Evolutionary conservation across 2,888 invertebrate genomes (phyloP), one percentile per base, ranked within the genome.

Genomic region (Tiphia femorata): DNA sequence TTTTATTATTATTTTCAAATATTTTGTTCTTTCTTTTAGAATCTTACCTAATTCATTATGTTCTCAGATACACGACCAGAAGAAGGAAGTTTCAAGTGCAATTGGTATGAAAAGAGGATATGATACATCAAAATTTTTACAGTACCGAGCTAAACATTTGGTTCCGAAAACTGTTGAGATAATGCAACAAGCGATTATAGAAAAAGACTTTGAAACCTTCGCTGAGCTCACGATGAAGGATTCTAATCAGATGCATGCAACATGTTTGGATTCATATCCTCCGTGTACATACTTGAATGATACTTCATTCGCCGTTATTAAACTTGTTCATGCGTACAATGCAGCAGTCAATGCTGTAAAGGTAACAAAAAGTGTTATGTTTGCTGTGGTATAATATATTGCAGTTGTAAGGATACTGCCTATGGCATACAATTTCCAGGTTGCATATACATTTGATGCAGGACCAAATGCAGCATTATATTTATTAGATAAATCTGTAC

Each of bases 391-490:
- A 37, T 49, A 8, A 33, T 41, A 42, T 23, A 43, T 33, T 33
- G 33, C 33, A 33, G 3, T 33, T n/a, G 49, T 14, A 49, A 19
- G n/a, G 35, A 14, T 62, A n/a, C n/a, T n/a, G n/a, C n/a, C n/a
- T n/a, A n/a, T n/a, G n/a, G n/a, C n/a, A n/a, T n/a, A 58, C 16
- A 38, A 30, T 37, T 81, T 82, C 46, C 73, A 90, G 90, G 88
- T 95, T 5, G 96, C 97, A 0, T 99, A 99, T 81, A 98, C 98
- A 12, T 99, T 96, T 86, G 99, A 99, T 88, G 99, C 99, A 49
- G 99, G 99, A 3, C 94, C 98, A 43, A 99, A 99, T 86, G 96
- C 96, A 3, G 97, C 96, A 81, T 84, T 98, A 0, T 97, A 93
- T 84, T 84, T 96, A 12, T 84, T 94, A 43, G 90, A 94, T 67